These are phyloP conservation scores for Lichenostomus cassidix DNA, from an alignment of 2,113 vertebrate genomes.

Conservation along the genomic window DNA sequence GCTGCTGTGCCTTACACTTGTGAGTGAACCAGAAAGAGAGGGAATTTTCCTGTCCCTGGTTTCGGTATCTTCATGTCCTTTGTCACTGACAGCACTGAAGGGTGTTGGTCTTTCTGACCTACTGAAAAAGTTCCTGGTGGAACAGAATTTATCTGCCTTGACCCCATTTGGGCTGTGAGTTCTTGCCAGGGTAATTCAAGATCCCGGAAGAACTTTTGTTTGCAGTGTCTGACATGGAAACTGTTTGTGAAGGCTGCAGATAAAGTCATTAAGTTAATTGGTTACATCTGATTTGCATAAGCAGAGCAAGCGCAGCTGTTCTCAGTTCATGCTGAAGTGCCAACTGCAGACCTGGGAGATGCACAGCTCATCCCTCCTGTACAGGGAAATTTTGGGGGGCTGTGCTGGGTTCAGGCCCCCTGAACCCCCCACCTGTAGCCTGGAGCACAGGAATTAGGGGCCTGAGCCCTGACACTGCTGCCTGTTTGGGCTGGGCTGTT, in stretches of 20 bases:
- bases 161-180: neutral
- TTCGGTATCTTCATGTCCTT: neutral
- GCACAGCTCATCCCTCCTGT: neutral
- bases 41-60: neutral
- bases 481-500: neutral
- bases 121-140: neutral
- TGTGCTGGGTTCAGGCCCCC: neutral
- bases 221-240: slow-evolving; percentile 63
- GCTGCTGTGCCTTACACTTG: neutral
- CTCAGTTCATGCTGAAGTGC: neutral
- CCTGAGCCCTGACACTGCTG: neutral
- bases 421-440: neutral
- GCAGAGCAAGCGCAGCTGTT: slow-evolving; percentile 19
- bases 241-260: slow-evolving; percentile 56
- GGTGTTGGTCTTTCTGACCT: neutral
- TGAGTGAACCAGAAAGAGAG: neutral
- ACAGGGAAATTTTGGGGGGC: neutral
- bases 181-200: slow-evolving; percentile 46
- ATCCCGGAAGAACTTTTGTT: slow-evolving; percentile 55
- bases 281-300: slow-evolving; percentile 61
- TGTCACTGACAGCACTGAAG: neutral
- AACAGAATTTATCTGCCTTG: neutral
- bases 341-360: neutral
- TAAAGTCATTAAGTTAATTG: slow-evolving; percentile 59
- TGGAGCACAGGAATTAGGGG: neutral